Percentiles rank a stretch among this genome's conserved stretches.
These are phyloP conservation scores for Spodoptera exigua DNA, from an alignment of 2,888 invertebrate genomes.

Conservation along the genomic window DNA sequence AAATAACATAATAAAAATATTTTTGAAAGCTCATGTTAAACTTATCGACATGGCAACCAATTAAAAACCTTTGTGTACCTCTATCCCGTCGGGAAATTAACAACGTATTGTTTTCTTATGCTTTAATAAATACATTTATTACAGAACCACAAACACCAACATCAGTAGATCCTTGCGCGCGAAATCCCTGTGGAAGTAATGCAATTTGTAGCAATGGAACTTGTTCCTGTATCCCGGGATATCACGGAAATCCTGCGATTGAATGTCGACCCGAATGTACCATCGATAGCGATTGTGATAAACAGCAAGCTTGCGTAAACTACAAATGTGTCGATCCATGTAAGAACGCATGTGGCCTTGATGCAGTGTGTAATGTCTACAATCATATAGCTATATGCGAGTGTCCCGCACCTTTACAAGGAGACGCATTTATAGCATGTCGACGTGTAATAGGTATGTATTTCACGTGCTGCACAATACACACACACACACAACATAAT, in stretches of 20 bases:
- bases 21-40: background rate
- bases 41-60: too few species aligned
- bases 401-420: constrained; percentile 92
- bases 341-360: constrained; percentile 91
- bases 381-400: constrained; percentile 94
- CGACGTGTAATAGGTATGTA: constrained; percentile 85
- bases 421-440: constrained; percentile 94
- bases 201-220: constrained; percentile 89
- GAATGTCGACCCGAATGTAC: constrained; percentile 94
- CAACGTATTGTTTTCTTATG: too few species aligned
- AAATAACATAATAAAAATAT: background rate
- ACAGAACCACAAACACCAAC: constrained; percentile 76
- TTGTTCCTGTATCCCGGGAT: constrained; percentile 90
- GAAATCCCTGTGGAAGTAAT: constrained; percentile 91
- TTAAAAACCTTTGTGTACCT: too few species aligned
- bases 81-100: too few species aligned
- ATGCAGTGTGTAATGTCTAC: constrained; percentile 93
- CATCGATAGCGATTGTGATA: constrained; percentile 92
- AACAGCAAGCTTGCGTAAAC: constrained; percentile 91
- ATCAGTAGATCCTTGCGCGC: constrained; percentile 88
- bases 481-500: background rate
- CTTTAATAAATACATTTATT: constrained; percentile 37
- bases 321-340: constrained; percentile 94
- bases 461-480: background rate
- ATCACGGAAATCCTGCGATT: constrained; percentile 91